These are phyloP conservation scores for Clarias fuscus DNA, from an alignment of 2,797 vertebrate genomes.

Conservation along the genomic window DNA sequence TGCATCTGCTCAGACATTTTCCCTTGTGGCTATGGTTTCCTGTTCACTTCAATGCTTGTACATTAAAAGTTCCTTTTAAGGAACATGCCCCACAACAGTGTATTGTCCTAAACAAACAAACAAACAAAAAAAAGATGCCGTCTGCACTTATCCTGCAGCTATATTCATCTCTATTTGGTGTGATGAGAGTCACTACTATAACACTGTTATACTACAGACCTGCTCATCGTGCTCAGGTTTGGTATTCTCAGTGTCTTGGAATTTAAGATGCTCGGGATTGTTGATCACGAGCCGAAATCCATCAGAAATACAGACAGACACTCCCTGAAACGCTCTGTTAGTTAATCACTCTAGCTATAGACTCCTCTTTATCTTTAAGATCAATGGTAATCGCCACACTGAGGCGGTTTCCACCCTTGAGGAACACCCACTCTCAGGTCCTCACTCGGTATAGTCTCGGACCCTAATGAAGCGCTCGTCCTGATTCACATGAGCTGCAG, in stretches of 20 bases:
- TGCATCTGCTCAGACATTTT: not conserved
- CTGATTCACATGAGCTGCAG: slow-evolving; percentile 57
- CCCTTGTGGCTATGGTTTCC: not conserved
- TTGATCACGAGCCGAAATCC: not conserved
- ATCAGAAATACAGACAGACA: no score
- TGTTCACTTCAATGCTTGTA: not conserved
- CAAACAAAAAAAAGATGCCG: not conserved
- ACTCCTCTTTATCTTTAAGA: not conserved
- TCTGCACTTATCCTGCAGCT: not conserved
- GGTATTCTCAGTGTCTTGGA: not conserved
- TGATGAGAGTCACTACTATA: not conserved
- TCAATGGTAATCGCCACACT: not conserved
- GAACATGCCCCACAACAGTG: not conserved
- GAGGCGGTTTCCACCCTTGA: not conserved
- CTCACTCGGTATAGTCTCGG: not conserved
- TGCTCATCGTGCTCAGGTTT: not conserved
- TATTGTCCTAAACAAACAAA: not conserved
- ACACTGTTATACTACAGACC: not conserved
- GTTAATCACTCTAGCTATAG: not conserved
- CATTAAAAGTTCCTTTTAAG: not conserved
- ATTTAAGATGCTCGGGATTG: not conserved
- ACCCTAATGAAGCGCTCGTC: not conserved
- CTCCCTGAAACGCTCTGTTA: not conserved
- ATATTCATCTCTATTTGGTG: not conserved
- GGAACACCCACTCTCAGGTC: not conserved